phyloP scores from a whole-genome alignment of 1,140 invertebrate species.

The Drosophila carrolli region DNA sequence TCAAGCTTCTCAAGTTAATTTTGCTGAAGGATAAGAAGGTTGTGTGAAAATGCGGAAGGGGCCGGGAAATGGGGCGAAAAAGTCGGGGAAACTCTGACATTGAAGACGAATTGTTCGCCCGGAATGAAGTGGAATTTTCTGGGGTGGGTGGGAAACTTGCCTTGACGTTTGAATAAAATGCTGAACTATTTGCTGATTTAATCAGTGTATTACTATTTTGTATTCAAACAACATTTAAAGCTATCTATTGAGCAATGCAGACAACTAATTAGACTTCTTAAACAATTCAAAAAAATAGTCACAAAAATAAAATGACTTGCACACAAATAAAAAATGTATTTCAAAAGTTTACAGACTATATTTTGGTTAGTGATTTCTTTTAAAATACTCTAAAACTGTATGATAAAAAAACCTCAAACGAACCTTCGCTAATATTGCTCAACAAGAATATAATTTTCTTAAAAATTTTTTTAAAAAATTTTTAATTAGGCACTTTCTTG shows the following conservation, averaged over 20 bases:
- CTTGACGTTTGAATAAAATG: conserved; percentile 3
- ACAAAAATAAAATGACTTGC: background rate
- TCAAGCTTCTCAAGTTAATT: conserved; percentile 64
- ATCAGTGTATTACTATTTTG: conserved; percentile 11
- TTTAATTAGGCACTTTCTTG: no score
- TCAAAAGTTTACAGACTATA: no score
- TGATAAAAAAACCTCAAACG: no score
- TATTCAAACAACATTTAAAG: background rate
- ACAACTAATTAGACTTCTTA: no score
- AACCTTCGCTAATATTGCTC: no score
- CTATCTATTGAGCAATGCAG: background rate
- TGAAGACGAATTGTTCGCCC: conserved; percentile 35
- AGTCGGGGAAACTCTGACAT: conserved; percentile 27
- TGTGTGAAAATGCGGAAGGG: background rate
- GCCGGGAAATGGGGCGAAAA: conserved; percentile 1
- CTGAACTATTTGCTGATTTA: conserved; percentile 21
- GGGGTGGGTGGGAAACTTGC: background rate
- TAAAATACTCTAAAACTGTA: no score
- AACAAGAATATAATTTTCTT: no score
- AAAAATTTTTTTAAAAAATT: no score
- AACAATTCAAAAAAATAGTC: no score
- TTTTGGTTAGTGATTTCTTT: no score
- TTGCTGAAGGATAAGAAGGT: conserved; percentile 34
- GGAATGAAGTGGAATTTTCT: conserved; percentile 27
- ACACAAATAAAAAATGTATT: no score